These are phyloP conservation scores for Centropristis striata DNA, from an alignment of 2,113 vertebrate species.

Conservation along the genomic window DNA sequence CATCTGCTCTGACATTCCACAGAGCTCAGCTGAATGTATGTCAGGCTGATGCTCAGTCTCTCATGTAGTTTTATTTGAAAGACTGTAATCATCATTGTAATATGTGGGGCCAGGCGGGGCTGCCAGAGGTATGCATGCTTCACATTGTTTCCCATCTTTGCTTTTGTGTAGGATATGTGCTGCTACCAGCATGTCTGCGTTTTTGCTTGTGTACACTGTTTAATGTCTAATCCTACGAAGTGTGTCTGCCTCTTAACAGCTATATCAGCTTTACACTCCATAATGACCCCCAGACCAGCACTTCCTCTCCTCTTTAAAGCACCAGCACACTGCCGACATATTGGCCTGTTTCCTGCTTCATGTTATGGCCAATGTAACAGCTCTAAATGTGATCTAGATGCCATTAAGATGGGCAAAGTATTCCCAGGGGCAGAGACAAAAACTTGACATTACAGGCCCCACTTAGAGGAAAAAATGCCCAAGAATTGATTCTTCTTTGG, in stretches of 20 bases:
- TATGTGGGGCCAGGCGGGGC: constrained; percentile 22
- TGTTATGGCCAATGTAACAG: constrained; percentile 42
- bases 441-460: constrained; percentile 44
- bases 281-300: constrained; percentile 48
- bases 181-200: constrained; percentile 19
- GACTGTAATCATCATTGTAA: constrained; percentile 33
- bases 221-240: constrained; percentile 31
- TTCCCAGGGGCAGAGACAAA: constrained; percentile 41
- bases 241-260: constrained; percentile 13
- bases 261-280: constrained; percentile 36
- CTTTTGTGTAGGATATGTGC: neutral
- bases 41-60: too few species aligned
- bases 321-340: constrained; percentile 23
- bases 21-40: too few species aligned
- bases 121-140: too few species aligned
- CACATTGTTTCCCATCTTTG: constrained; percentile 27
- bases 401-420: constrained; percentile 42
- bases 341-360: constrained; percentile 37
- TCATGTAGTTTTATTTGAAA: constrained; percentile 27
- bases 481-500: constrained; percentile 2
- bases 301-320: constrained; percentile 40
- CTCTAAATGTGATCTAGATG: constrained; percentile 53
- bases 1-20: too few species aligned
- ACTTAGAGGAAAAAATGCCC: neutral
- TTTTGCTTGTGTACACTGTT: constrained; percentile 19